Base-by-base conservation (phyloP, 2,888 invertebrate genomes). In the Acrobasis consociella region DNA sequence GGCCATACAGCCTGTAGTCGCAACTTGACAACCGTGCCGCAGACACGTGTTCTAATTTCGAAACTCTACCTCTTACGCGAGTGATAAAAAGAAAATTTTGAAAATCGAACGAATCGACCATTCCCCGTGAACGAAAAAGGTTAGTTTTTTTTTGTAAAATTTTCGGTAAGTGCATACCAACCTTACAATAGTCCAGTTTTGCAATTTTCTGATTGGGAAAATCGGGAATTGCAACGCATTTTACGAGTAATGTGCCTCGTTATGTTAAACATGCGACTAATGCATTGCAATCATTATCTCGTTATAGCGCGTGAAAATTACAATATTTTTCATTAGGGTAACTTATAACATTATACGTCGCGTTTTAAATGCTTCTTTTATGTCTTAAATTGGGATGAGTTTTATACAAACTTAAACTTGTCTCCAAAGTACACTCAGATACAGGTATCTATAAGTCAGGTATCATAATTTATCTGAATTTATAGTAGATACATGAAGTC, bases 1-100 rank as follows among this genome's bases (percentile, higher is more conserved):
- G 42, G 42, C 56, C 42, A 17, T 42, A 56, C 11, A 11, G 56
- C 16, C 56, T 56, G 42, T 46, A 56, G 56, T 56, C 22, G 56
- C 56, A 46, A 56, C 42, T 17, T 22, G 42, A 7, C 56, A 42
- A 46, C 56, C 56, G 42, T 13, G 13, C 56, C 17, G 56, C 3
- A 8, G 1, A 56, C 56, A 56, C 56, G 56, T n/a, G 42, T 56
- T 56, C 42, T 17, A 10, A 46, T 46, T 56, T 56, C 16, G 9
- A 56, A 42, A 22, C 13, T 42, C 3, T 31, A 38, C 15, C 38
- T 42, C 13, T 46, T 11, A 17, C 56, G 56, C 42, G 56, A 42
- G 42, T 56, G 42, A 46, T 39, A 46, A 17, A 46, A 46, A 42
- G 16, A 55, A 55, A 5, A 17, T 22, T 46, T 56, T 46, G 39